Base-by-base conservation (phyloP, 2,113 vertebrate genomes). In the Raphicerus campestris region DNA sequence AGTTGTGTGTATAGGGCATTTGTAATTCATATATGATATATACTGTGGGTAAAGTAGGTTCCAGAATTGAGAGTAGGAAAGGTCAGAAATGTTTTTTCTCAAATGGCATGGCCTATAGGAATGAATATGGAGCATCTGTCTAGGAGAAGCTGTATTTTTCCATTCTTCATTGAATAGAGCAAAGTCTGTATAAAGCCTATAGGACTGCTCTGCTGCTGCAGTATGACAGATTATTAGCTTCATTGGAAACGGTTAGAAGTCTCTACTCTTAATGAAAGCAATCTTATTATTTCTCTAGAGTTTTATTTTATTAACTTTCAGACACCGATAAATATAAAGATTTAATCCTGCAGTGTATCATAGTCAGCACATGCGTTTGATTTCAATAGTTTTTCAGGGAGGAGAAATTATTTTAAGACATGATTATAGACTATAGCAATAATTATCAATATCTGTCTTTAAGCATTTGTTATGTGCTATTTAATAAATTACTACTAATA, bases 231-330 rank as follows among this genome's bases (percentile, higher is more conserved):
- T 96, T 92, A 95, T 78, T 85, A 89, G 51, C 60, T 84, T 90
- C 75, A 96, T 94, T 73, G 20, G 63, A 97, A 97, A 75, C 89
- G 19, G 24, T 32, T 35, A 0, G 0, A 87, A 95, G 73, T 70
- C 61, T 93, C 93, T 87, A 93, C n/a, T 56, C 97, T 92, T 95
- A 97, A 97, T 95, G 30, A 97, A 98, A 96, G 9, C 19, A 60
- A 81, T 91, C 73, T 75, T 94, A 86, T 93, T 97, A 73, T 95
- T 85, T 78, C 53, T 97, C 58, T 94, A 10, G 92, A 96, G 89
- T 96, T 98, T 96, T 17, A 35, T 96, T 97, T 97, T 97, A 96
- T 96, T 98, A 94, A 53, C 58, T 98, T 96, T 96, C 83, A 89
- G 77, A 92, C 2, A 6, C 63, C 63, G 30, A 97, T 95, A 87